Conservation (phyloP, 2,888 invertebrate genomes). For the Xanthia icteritia region DNA sequence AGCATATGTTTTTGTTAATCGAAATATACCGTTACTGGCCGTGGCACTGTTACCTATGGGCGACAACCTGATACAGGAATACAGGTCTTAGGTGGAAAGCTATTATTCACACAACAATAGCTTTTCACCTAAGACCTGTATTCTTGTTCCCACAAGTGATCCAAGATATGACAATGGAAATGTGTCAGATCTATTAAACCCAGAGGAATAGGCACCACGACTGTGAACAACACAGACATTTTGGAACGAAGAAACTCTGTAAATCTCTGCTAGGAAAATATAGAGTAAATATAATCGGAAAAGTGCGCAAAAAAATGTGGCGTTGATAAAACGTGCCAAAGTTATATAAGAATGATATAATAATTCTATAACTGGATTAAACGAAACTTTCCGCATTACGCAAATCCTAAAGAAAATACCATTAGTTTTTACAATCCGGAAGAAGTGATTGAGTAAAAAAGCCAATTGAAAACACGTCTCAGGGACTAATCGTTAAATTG, state of each 20-base stretch:
- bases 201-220: not conserved
- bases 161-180: not conserved
- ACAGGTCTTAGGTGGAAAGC: not conserved
- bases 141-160: not conserved
- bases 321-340: conserved; percentile 13
- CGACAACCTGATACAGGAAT: not conserved
- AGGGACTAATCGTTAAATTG: conserved; percentile 23
- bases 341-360: conserved; percentile 28
- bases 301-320: not conserved
- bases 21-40: not conserved
- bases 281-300: conserved; percentile 2
- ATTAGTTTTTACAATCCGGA: conserved; percentile 42
- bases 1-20: not conserved
- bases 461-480: conserved; percentile 22
- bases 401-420: conserved; percentile 38
- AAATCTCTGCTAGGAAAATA: not conserved
- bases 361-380: conserved; percentile 37
- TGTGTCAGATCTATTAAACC: not conserved
- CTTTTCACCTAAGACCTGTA: no score
- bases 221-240: not conserved
- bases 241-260: not conserved
- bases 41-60: not conserved
- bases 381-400: conserved; percentile 38
- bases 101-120: not conserved
- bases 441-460: conserved; percentile 33